A percentile compares a stretch with the other conserved stretches of the same genome.
Conservation (phyloP, 2,113 vertebrate genomes). For the Rhodinocichla rosea region DNA sequence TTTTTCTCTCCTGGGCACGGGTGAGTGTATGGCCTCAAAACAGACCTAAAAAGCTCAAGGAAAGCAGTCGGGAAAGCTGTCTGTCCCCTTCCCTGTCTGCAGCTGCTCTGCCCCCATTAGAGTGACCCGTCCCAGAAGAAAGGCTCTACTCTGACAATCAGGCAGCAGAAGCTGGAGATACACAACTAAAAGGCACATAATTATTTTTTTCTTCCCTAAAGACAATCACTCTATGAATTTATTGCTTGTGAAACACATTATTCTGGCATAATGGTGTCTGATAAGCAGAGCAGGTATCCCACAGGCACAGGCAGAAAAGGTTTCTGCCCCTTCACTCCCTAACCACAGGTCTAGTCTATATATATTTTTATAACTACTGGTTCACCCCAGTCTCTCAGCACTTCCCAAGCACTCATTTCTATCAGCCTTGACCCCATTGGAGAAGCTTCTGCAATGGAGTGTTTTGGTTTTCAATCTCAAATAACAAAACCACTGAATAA, state of each 20-base stretch:
- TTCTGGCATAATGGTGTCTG: neutral
- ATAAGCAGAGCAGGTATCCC: neutral
- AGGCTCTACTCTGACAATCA: neutral
- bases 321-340: neutral
- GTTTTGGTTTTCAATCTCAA: slow-evolving; percentile 1
- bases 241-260: neutral
- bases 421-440: neutral
- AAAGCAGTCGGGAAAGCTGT: neutral
- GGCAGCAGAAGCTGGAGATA: neutral
- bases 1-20: neutral
- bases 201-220: neutral
- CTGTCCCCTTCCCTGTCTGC: fast-evolving
- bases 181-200: neutral
- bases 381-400: neutral
- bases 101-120: neutral
- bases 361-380: neutral
- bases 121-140: fast-evolving
- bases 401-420: neutral
- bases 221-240: neutral
- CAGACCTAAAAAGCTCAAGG: fast-evolving
- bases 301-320: neutral
- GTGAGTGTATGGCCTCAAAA: neutral
- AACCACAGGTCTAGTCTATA: neutral
- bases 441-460: neutral
- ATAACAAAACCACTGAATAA: neutral